These are phyloP conservation scores for Eumacrocentrus americanus DNA, from an alignment of 2,888 invertebrate genomes.

Conservation along the genomic window DNA sequence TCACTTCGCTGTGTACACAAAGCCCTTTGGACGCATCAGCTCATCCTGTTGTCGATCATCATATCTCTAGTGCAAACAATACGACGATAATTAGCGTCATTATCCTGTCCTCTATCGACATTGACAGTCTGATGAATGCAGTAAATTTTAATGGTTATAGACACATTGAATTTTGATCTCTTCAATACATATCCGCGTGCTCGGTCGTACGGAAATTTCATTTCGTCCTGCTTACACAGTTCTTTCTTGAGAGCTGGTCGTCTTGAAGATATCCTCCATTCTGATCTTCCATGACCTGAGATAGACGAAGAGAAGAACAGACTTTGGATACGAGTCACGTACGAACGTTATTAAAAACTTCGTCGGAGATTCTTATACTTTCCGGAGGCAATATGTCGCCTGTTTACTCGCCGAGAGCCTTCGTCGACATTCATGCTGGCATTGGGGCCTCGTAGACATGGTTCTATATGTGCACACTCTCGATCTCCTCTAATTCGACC, in stretches of 20 bases:
- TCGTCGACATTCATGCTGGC: constrained; percentile 14
- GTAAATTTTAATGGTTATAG: background rate
- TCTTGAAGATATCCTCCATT: constrained; percentile 19
- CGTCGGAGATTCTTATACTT: constrained; percentile 45
- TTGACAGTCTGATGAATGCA: background rate
- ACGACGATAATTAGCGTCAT: constrained; percentile 18
- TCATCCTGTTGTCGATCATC: constrained; percentile 19
- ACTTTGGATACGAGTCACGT: constrained; percentile 41
- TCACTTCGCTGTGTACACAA: constrained; percentile 15
- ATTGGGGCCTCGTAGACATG: constrained; percentile 2
- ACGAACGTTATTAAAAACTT: constrained; percentile 55
- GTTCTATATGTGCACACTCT: constrained; percentile 9
- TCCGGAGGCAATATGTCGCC: constrained; percentile 49
- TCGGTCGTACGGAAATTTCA: constrained; percentile 29
- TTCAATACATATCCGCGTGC: constrained; percentile 16
- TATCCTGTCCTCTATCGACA: constrained; percentile 1
- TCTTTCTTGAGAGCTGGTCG: constrained; percentile 21
- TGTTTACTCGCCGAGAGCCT: constrained; percentile 38
- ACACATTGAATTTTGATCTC: constrained; percentile 2
- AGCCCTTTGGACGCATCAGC: constrained; percentile 6
- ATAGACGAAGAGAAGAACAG: constrained; percentile 17
- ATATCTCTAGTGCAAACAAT: constrained; percentile 19
- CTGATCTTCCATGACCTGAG: constrained; percentile 7
- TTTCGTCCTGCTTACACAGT: constrained; percentile 31
- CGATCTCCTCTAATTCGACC: constrained; percentile 43